These are phyloP conservation scores for Phylloscopus trochilus DNA, from an alignment of 2,113 vertebrate genomes.

Conservation along the genomic window DNA sequence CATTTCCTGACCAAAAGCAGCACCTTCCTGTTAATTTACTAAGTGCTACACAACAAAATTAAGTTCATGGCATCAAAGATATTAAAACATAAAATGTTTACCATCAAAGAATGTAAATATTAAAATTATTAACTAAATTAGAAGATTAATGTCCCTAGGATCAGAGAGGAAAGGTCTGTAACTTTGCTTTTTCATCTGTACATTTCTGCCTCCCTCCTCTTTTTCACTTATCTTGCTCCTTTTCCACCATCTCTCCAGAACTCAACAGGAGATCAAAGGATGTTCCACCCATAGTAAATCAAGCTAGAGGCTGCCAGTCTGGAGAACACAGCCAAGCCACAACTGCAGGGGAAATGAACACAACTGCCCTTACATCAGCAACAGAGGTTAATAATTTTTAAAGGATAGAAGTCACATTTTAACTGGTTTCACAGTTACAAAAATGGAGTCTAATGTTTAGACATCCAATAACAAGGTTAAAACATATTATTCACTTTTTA, in stretches of 20 bases:
- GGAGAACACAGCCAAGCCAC: neutral
- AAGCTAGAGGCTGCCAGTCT: constrained; percentile 30
- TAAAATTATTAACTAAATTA: neutral
- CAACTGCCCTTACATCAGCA: neutral
- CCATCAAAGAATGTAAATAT: neutral
- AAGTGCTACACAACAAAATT: neutral
- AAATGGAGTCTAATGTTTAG: neutral
- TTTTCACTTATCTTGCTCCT: constrained; percentile 35
- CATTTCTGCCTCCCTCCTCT: constrained; percentile 34
- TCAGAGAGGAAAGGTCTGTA: neutral
- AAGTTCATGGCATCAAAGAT: neutral
- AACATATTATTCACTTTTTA: neutral
- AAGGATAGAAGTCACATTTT: neutral
- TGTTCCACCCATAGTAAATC: constrained; percentile 46
- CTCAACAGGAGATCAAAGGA: constrained; percentile 63
- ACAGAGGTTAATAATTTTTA: neutral
- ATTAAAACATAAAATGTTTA: neutral
- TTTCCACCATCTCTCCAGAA: constrained; percentile 60
- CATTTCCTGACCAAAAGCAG: neutral
- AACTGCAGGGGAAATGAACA: neutral
- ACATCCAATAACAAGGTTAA: neutral
- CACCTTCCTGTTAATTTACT: neutral
- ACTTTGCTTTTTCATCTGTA: constrained; percentile 45
- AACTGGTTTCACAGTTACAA: neutral
- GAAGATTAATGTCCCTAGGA: neutral